Conservation (phyloP, 2,888 invertebrate genomes). For the Cephus pulcher region DNA sequence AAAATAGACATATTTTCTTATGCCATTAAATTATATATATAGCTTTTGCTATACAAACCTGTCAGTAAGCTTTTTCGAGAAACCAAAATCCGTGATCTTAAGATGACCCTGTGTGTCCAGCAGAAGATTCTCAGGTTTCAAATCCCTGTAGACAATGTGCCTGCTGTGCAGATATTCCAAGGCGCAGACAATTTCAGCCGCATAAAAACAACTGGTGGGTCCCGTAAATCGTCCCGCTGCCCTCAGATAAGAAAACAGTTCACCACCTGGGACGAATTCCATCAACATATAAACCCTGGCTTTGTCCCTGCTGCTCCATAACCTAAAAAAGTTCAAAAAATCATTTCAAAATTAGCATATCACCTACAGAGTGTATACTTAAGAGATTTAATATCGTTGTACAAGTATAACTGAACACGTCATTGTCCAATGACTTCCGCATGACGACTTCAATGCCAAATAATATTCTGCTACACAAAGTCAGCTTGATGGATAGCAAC, state of each 20-base stretch:
- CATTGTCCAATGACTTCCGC: too few species aligned
- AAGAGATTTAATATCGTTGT: too few species aligned
- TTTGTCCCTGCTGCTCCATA: conserved; percentile 92
- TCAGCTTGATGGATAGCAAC: too few species aligned
- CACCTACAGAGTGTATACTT: too few species aligned
- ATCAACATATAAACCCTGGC: conserved; percentile 96
- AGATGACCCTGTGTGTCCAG: conserved; percentile 94
- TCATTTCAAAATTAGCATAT: too few species aligned
- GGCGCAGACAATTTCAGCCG: conserved; percentile 93
- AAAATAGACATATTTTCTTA: too few species aligned
- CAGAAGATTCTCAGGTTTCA: conserved; percentile 95
- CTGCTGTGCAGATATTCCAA: conserved; percentile 93
- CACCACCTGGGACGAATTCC: conserved; percentile 97
- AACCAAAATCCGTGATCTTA: conserved; percentile 98
- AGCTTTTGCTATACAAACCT: conserved; percentile 65
- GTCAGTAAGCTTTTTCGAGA: conserved; percentile 94
- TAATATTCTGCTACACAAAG: too few species aligned
- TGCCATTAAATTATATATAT: too few species aligned
- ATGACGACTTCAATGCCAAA: too few species aligned
- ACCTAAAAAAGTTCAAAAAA: conserved; percentile 70
- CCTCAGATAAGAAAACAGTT: conserved; percentile 94
- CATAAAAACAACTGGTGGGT: conserved; percentile 90
- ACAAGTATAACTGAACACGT: too few species aligned
- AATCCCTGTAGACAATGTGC: conserved; percentile 87
- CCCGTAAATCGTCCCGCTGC: conserved; percentile 92